Evolutionary conservation across 2,797 vertebrate genomes (phyloP), one percentile per base, ranked within the genome.

Genomic region (Aldrovandia affinis): DNA sequence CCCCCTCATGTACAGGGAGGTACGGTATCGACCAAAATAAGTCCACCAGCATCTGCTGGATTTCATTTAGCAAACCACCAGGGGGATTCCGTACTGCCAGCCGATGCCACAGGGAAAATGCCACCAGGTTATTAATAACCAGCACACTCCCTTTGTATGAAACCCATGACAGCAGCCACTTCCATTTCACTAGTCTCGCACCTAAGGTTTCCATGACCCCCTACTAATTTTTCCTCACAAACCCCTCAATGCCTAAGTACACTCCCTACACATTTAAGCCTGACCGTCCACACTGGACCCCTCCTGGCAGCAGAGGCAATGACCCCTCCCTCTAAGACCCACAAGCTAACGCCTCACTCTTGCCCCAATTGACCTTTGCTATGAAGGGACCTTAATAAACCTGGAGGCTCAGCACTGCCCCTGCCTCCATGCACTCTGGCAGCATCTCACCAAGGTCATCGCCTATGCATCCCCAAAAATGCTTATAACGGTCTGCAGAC

Each of bases 121-220:
- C 25, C 25, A 33, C 81, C 44, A 73, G 33, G 42, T 82, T 82
- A 39, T 82, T 82, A 47, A 54, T 33, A 12, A 70, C n/a, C 28
- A 65, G 42, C 9, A 82, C 0, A 28, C 81, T 54, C 4, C 47
- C 39, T 14, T 9, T 47, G 5, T n/a, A 54, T 7, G 61, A 82
- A 25, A 70, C 0, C 28, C 30, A 20, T 8, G 42, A 10, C 1
- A 82, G 7, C 47, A 70, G 30, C 42, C 81, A 70, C 22, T 52
- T 25, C 63, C 81, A 82, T 20, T 52, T 73, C 3, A 0, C 0
- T 30, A 82, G 18, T 7, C 30, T 33, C 2, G 15, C 25, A 2
- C 9, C 0, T 0, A 73, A 28, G 33, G 65, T 10, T 5, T 70
- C 65, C 25, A 33, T 12, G 2, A 70, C 2, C 6, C 65, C 65